Base-by-base conservation (phyloP, 2,888 invertebrate species). In the Plebejus argus region DNA sequence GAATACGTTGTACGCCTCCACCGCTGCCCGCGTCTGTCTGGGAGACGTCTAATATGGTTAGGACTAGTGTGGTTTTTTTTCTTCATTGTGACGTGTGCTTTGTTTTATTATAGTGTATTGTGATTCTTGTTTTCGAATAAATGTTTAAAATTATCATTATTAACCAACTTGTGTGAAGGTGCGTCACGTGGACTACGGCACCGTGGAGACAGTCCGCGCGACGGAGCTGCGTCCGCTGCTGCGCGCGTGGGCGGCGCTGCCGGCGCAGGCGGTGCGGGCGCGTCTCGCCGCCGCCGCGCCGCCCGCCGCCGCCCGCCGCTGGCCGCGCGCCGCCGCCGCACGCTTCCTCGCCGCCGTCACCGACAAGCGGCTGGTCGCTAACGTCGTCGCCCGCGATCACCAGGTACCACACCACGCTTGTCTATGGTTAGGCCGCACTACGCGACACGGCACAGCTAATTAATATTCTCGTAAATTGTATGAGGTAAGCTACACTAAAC, bases 171-270 rank as follows among this genome's bases (percentile, higher is more conserved):
- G 35, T 35, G 35, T 35, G 7, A 85, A 95, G 95, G 94, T 95
- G 83, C 94, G 94, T 61, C 95, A 94, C 88, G 88, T 95, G 81
- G 95, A 95, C 90, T 95, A 94, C 88, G 95, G 95, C 84, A 95
- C 95, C 71, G 92, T 95, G 85, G 89, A 90, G 79, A 53, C 83
- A 84, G 78, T 90, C 89, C 82, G 0, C 39, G 2, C 66, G 81
- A 0, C n/a, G 8, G 45, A 6, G 80, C 89, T 93, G 85, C 84
- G 84, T 81, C 86, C 91, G 79, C 89, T 95, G 83, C 89, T 82
- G 82, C 87, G 87, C 53, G 82, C 83, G 72, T 95, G 94, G 87
- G 86, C 85, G 5, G 49, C 80, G 79, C 87, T 95, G 83, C 92
- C 94, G 61, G 92, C 91, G 85, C 95, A 95, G 89, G 95, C 94